These are phyloP conservation scores for Parus major DNA, from an alignment of 2,113 vertebrate species.

Conservation along the genomic window DNA sequence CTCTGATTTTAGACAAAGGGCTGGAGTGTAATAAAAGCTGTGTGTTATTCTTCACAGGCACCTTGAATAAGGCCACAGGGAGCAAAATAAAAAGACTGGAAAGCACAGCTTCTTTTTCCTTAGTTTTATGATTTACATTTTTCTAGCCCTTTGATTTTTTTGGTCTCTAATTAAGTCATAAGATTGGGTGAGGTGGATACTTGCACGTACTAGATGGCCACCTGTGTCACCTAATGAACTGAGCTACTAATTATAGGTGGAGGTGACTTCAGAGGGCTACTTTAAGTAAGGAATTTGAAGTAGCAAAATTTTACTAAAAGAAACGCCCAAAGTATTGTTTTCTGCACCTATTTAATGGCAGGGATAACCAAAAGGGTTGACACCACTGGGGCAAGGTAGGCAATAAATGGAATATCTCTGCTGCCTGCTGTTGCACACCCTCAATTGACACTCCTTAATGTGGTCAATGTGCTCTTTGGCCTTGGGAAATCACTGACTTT, in stretches of 20 bases:
- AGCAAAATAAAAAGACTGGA: neutral
- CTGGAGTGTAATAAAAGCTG: conserved; percentile 39
- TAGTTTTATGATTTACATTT: conserved; percentile 66
- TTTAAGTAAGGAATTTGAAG: conserved; percentile 49
- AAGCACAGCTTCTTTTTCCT: neutral
- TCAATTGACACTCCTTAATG: neutral
- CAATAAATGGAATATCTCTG: neutral
- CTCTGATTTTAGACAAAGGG: conserved; percentile 36
- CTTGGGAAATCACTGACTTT: neutral
- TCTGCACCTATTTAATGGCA: neutral
- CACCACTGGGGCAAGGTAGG: neutral
- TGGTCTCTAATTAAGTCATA: conserved; percentile 63
- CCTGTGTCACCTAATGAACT: conserved; percentile 51
- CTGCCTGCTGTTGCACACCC: neutral
- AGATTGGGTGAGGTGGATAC: neutral
- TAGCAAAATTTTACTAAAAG: conserved; percentile 17
- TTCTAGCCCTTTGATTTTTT: conserved; percentile 44
- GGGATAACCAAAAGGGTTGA: neutral
- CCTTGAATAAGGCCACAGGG: conserved; percentile 32
- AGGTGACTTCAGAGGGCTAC: conserved; percentile 21
- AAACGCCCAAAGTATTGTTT: neutral
- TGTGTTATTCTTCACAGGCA: neutral
- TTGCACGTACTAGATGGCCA: conserved; percentile 1
- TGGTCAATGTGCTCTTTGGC: neutral
- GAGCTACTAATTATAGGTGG: conserved; percentile 58